A percentile compares a stretch with the other conserved stretches of the same genome.
These are phyloP conservation scores for Tenthredo livida DNA, from an alignment of 2,888 invertebrate species.

Conservation along the genomic window DNA sequence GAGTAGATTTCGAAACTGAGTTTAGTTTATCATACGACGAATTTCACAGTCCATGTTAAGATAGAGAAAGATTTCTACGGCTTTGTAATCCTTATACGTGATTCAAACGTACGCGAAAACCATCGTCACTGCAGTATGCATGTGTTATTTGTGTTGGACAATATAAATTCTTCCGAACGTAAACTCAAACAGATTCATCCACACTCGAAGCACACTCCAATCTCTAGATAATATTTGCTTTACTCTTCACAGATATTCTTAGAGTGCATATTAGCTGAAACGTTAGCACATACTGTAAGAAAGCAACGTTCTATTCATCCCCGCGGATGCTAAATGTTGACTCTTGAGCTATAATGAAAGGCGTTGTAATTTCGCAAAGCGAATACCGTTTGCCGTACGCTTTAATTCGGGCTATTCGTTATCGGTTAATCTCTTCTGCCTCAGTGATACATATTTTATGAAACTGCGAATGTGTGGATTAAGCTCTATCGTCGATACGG, in stretches of 20 bases:
- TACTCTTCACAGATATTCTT: constrained; percentile 21
- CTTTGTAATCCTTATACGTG: background rate
- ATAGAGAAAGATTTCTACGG: background rate
- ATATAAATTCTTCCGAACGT: constrained; percentile 23
- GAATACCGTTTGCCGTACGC: background rate
- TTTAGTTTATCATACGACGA: background rate
- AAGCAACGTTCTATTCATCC: constrained; percentile 29
- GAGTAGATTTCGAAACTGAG: background rate
- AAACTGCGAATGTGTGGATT: constrained; percentile 29
- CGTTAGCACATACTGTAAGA: constrained; percentile 20
- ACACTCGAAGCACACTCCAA: constrained; percentile 38
- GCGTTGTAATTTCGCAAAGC: constrained; percentile 15
- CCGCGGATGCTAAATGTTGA: constrained; percentile 17
- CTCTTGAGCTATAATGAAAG: constrained; percentile 35
- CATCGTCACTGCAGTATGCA: background rate
- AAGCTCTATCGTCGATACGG: background rate
- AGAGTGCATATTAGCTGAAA: constrained; percentile 47
- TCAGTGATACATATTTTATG: background rate
- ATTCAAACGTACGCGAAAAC: background rate
- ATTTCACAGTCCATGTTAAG: background rate
- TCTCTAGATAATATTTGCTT: constrained; percentile 33
- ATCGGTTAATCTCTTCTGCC: constrained; percentile 21
- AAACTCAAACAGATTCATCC: constrained; percentile 45
- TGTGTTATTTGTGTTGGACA: constrained; percentile 17
- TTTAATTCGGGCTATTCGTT: constrained; percentile 26